These are phyloP conservation scores for Aythya baeri DNA, from an alignment of 2,113 vertebrate genomes.

Conservation along the genomic window DNA sequence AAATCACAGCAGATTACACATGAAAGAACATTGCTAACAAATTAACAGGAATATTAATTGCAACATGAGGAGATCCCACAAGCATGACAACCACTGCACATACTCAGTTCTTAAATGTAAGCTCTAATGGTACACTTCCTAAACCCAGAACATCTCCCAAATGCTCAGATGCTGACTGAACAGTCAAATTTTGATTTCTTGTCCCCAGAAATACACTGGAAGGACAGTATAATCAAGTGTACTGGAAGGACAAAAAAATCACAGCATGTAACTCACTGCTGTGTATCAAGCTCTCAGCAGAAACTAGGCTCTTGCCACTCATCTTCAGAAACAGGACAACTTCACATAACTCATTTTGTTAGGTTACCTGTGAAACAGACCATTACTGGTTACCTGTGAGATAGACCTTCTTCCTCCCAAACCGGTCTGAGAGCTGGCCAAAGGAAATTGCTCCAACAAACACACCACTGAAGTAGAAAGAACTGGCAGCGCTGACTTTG, in stretches of 20 bases:
- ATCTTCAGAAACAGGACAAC: fast-evolving
- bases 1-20: neutral
- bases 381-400: slow-evolving; percentile 75
- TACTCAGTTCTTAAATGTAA: neutral
- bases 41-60: neutral
- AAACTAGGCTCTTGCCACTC: neutral
- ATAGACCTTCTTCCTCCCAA: slow-evolving; percentile 82
- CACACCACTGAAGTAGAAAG: slow-evolving; percentile 84
- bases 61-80: neutral
- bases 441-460: slow-evolving; percentile 83
- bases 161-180: neutral
- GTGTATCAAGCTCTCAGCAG: neutral
- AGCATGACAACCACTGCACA: neutral
- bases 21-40: neutral
- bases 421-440: slow-evolving; percentile 83
- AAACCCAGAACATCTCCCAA: neutral
- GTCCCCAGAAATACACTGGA: neutral
- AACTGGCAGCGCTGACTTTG: slow-evolving; percentile 81
- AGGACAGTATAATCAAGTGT: neutral
- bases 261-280: neutral
- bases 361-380: neutral
- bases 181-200: neutral
- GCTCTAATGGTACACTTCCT: fast-evolving
- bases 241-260: neutral
- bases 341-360: neutral